Evolutionary conservation across 2,113 vertebrate species (phyloP).

Genomic region (human (Homo sapiens)): GRCh38 chr7:99193001-99193500

Average conservation of each 20-base stretch:
- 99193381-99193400: background rate
- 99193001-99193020: constrained; percentile 84
- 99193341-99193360: background rate
- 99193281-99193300: background rate
- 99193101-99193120: constrained; percentile 80
- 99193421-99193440: background rate
- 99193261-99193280: background rate
- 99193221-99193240: background rate
- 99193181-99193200: background rate
- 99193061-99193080: constrained; percentile 87
- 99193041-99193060: constrained; percentile 88
- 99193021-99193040: constrained; percentile 86
- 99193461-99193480: background rate
- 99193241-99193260: background rate
- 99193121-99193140: background rate
- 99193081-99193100: constrained; percentile 91
- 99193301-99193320: background rate
- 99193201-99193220: background rate
- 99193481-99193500: background rate
- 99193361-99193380: background rate
- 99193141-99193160: background rate
- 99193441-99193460: background rate
- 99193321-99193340: background rate
- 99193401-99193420: background rate
- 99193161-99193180: background rate